Evolutionary conservation across 2,113 vertebrate species (phyloP), one percentile per base, ranked within the genome.

Genomic region (Xenopus tropicalis): DNA sequence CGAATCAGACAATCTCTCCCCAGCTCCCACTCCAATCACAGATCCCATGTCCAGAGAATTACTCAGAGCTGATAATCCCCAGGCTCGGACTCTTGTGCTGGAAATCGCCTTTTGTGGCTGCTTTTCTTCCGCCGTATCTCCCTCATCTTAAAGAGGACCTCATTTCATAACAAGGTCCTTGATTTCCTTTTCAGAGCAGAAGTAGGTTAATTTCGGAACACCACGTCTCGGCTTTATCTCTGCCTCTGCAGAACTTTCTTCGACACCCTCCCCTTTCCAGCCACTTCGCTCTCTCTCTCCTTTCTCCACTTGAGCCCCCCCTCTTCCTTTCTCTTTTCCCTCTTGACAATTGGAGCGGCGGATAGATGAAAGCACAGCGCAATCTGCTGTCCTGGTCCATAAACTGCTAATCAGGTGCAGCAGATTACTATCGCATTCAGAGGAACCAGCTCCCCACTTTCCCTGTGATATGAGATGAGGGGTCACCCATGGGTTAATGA

Each of bases 291-390:
- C 4, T 17, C 42, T 24, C 7, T 24, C 52, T 11, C 22, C 23
- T 8, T 8, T 23, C 3, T 22, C 23, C 51, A n/a, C 62, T 42
- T 17, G 43, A 8, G 7, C 1, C 51, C n/a, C 58, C 25, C 65
- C 54, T 21, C 43, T 58, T 20, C 59, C 52, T 54, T 57, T 5
- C 21, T 52, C 37, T 62, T 46, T 4, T 71, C 79, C 44, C 70
- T 80, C 68, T 65, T 79, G 81, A 77, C 74, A 78, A 78, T 82
- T 78, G 72, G 71, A 71, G 21, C 75, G 61, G 61, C 72, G 51
- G 74, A 80, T 77, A 67, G 72, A 74, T 74, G 72, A 74, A 74
- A 74, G 65, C 65, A 52, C 23, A 20, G 24, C 14, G 59, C 72
- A 68, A 37, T 68, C 72, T 69, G 65, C 65, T 69, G 65, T 68